phyloP scores from a whole-genome alignment of 1,140 invertebrate species.

The Sinella curviseta region DNA sequence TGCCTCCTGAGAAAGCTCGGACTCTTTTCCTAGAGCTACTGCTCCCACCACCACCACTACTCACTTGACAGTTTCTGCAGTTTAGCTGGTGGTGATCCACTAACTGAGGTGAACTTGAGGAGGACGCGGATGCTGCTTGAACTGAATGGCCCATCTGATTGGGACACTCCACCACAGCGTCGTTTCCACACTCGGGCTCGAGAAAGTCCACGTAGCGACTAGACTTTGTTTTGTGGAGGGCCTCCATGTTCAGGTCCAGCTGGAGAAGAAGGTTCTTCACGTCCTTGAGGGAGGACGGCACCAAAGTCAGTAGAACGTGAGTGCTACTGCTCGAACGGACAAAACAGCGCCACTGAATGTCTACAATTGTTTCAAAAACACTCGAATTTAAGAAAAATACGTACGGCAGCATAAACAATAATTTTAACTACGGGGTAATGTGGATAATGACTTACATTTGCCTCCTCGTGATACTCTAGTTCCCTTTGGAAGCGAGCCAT shows the following conservation, averaged over 20 bases:
- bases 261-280: slow-evolving; percentile 52
- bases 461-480: background rate
- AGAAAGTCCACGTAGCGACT: slow-evolving; percentile 4
- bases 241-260: background rate
- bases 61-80: slow-evolving; percentile 4
- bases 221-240: background rate
- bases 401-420: background rate
- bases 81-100: background rate
- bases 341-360: slow-evolving; percentile 66
- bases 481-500: background rate
- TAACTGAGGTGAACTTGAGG: background rate
- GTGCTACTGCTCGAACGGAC: slow-evolving; percentile 65
- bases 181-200: background rate
- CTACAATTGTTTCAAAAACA: too few relatives aligned
- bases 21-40: slow-evolving; percentile 30
- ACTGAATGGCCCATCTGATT: background rate
- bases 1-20: slow-evolving; percentile 44
- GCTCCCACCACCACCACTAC: background rate
- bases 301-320: slow-evolving; percentile 68
- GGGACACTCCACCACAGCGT: background rate
- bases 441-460: background rate
- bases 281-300: slow-evolving; percentile 66
- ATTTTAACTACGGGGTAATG: background rate
- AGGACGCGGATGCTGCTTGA: background rate
- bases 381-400: too few relatives aligned